Percentiles rank a stretch among this genome's conserved stretches.
These are phyloP conservation scores for Micrastur ruficollis DNA, from an alignment of 2,797 vertebrate genomes.

Conservation along the genomic window DNA sequence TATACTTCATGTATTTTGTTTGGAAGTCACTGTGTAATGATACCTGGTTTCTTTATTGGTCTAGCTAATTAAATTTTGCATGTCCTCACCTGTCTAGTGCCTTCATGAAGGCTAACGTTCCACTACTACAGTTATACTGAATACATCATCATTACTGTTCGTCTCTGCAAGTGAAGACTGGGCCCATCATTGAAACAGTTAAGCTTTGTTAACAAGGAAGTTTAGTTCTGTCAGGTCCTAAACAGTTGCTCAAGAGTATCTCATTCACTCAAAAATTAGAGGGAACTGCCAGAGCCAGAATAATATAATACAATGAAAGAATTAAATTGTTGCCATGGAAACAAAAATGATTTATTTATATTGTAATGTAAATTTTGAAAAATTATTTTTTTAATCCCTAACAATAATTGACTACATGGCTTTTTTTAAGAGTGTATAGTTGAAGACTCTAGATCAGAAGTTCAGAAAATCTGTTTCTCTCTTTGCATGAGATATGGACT, in stretches of 20 bases:
- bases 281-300: not conserved
- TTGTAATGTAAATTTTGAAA: not conserved
- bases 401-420: not conserved
- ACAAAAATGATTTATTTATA: not conserved
- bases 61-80: not conserved
- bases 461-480: not conserved
- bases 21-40: not conserved
- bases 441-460: not conserved
- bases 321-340: not conserved
- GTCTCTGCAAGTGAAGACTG: not conserved
- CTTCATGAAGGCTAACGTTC: not conserved
- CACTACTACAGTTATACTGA: not conserved
- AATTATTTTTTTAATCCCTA: not conserved
- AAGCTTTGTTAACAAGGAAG: not conserved
- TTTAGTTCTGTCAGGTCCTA: not conserved
- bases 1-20: not conserved
- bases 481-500: accelerated
- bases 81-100: not conserved
- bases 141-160: not conserved
- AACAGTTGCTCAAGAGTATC: not conserved
- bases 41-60: not conserved
- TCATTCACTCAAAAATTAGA: not conserved
- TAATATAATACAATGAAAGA: not conserved
- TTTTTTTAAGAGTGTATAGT: not conserved
- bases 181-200: not conserved